Percentiles rank a stretch among this genome's conserved stretches.
These are phyloP conservation scores for Pitta sordida DNA, from an alignment of 2,113 vertebrate genomes.

Conservation along the genomic window DNA sequence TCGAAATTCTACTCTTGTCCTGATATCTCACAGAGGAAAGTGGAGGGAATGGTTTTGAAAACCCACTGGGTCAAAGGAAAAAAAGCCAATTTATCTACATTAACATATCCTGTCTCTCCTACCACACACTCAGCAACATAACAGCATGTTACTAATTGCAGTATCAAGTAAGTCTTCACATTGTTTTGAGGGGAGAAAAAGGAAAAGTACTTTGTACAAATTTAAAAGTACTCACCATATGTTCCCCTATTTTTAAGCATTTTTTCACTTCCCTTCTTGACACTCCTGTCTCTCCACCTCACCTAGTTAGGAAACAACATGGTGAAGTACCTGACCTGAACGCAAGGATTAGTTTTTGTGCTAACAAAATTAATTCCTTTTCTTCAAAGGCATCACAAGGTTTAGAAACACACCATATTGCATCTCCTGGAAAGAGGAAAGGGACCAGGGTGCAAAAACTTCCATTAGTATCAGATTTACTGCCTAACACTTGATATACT, in stretches of 20 bases:
- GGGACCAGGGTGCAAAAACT: not conserved
- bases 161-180: not conserved
- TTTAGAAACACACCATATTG: not conserved
- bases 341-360: not conserved
- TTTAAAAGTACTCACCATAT: not conserved
- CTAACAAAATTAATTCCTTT: accelerated
- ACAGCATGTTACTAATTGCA: not conserved
- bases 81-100: not conserved
- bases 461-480: not conserved
- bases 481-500: not conserved
- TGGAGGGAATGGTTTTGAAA: not conserved
- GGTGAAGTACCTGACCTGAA: not conserved
- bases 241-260: not conserved
- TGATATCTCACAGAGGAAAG: not conserved
- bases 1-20: not conserved
- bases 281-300: not conserved
- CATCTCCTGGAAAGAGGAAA: not conserved
- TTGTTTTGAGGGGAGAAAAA: not conserved
- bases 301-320: not conserved
- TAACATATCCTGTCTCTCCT: not conserved
- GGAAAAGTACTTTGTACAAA: not conserved
- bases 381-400: not conserved
- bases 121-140: not conserved
- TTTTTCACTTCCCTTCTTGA: not conserved
- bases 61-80: not conserved